phyloP scores from a whole-genome alignment of 1,140 invertebrate species.

The Cherax quadricarinatus region DNA sequence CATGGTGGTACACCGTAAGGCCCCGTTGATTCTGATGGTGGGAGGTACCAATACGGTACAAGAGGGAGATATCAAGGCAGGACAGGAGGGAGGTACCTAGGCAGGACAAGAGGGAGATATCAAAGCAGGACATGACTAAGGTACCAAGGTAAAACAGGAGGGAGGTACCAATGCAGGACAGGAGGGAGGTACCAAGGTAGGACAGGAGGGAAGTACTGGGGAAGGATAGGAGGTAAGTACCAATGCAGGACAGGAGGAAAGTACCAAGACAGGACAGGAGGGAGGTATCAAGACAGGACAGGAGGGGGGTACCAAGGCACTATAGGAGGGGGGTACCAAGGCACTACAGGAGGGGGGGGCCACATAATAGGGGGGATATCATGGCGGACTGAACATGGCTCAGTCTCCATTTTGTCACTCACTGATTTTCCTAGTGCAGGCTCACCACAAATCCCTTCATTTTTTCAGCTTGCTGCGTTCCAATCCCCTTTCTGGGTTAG shows the following conservation, averaged over 20 bases:
- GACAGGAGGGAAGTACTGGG: no score
- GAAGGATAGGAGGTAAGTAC: neutral
- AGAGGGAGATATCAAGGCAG: no score
- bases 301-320: neutral
- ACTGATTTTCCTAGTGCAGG: constrained; percentile 45
- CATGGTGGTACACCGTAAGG: no score
- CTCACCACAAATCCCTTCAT: constrained; percentile 28
- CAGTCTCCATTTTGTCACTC: constrained; percentile 48
- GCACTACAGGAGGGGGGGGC: neutral
- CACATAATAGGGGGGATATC: constrained; percentile 47
- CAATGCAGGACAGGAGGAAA: no score
- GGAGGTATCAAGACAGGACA: neutral
- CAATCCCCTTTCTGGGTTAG: neutral
- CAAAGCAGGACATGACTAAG: neutral
- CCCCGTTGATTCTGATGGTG: no score
- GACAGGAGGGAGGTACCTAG: no score
- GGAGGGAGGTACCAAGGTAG: neutral
- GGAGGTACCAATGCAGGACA: neutral
- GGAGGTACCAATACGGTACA: no score
- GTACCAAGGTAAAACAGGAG: no score
- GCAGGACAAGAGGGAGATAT: no score
- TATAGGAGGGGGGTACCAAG: neutral
- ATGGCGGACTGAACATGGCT: constrained; percentile 26
- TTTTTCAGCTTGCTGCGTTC: constrained; percentile 35
- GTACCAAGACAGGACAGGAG: neutral